These are phyloP conservation scores for Epinotia bilunana DNA, from an alignment of 2,888 invertebrate species.

Conservation along the genomic window DNA sequence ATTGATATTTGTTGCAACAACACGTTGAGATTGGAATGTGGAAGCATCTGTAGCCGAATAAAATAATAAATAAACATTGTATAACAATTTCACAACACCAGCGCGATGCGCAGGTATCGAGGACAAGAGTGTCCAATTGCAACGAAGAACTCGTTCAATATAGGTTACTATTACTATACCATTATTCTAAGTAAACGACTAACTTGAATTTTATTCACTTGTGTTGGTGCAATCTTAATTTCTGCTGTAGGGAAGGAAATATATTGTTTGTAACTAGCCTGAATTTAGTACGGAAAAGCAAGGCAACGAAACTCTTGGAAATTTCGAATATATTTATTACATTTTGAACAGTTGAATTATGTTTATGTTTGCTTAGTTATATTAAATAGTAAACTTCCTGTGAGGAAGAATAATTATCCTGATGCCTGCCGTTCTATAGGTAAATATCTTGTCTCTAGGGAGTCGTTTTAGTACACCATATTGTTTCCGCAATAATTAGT, in stretches of 20 bases:
- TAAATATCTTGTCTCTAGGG: neutral
- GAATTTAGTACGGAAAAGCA: constrained; percentile 8
- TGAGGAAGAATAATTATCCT: neutral
- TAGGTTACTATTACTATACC: constrained; percentile 12
- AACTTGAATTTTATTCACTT: neutral
- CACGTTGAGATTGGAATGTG: constrained; percentile 68
- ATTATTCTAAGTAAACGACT: neutral
- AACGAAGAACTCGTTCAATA: constrained; percentile 15
- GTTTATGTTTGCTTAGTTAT: neutral
- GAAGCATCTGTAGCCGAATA: constrained; percentile 64
- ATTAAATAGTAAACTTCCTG: constrained; percentile 11
- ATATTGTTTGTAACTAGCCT: neutral
- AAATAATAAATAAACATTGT: constrained; percentile 68
- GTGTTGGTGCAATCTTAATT: neutral
- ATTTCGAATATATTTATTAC: neutral
- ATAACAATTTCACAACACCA: constrained; percentile 57
- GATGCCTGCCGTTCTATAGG: neutral
- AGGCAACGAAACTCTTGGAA: neutral
- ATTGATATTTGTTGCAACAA: constrained; percentile 35
- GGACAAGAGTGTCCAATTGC: constrained; percentile 10
- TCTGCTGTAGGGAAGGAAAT: constrained; percentile 5
- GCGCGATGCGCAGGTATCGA: neutral
- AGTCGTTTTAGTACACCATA: neutral
- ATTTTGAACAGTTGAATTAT: constrained; percentile 1
- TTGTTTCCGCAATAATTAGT: neutral